Evolutionary conservation across 2,888 invertebrate species (phyloP).

Genomic region (Drosophila mayaguana): DNA sequence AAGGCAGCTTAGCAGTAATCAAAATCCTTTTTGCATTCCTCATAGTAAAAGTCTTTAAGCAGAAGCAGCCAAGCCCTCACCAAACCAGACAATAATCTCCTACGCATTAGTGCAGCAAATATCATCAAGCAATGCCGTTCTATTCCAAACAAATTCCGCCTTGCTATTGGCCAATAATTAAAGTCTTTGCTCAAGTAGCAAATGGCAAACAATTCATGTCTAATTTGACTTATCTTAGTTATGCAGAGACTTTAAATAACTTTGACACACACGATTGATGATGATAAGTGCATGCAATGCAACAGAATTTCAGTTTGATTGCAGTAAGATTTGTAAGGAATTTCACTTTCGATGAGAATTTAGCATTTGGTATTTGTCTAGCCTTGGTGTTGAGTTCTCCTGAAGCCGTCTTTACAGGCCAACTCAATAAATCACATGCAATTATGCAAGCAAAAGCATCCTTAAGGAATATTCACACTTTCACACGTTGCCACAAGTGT

Average conservation of each 20-base stretch:
- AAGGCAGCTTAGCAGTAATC: neutral
- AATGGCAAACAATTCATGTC: slow-evolving; percentile 8
- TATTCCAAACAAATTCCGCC: too few species aligned
- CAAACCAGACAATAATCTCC: neutral
- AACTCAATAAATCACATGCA: slow-evolving; percentile 76
- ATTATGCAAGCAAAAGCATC: slow-evolving; percentile 77
- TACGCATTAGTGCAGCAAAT: neutral
- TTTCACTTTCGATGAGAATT: slow-evolving; percentile 65
- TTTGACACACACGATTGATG: slow-evolving; percentile 13
- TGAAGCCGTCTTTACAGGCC: slow-evolving; percentile 31
- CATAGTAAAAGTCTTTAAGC: neutral
- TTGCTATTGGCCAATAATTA: slow-evolving; percentile 1
- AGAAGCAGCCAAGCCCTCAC: neutral
- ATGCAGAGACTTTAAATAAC: slow-evolving; percentile 17
- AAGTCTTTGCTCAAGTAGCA: slow-evolving; percentile 5
- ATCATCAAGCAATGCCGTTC: neutral
- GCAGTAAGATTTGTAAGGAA: slow-evolving; percentile 9
- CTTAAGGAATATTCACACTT: slow-evolving; percentile 80
- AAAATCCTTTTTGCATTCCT: neutral
- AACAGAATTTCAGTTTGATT: neutral
- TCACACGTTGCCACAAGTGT: slow-evolving; percentile 64
- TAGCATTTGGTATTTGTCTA: slow-evolving; percentile 16
- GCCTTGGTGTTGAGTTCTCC: slow-evolving; percentile 31
- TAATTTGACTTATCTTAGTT: slow-evolving; percentile 26
- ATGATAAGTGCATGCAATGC: slow-evolving; percentile 8